phyloP scores from a whole-genome alignment of 2,888 invertebrate species.

The Pimpla rufipes region DNA sequence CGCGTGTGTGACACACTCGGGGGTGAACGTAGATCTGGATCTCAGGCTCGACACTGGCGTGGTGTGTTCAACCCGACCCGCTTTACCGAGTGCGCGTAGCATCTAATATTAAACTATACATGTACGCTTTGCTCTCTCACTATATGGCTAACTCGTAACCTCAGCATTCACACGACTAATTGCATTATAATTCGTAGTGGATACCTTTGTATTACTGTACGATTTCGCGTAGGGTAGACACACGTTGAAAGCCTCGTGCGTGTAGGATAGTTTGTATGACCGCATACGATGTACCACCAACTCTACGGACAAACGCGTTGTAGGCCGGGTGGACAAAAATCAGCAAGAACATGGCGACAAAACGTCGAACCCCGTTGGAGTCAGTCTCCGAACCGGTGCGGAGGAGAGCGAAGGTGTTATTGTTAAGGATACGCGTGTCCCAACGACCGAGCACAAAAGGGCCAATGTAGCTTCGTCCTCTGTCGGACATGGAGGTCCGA shows the following conservation, averaged over 20 bases:
- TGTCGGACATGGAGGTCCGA: slow-evolving; percentile 28
- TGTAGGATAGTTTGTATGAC: slow-evolving; percentile 19
- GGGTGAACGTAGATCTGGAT: slow-evolving; percentile 46
- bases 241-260: neutral
- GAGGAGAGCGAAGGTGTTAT: slow-evolving; percentile 31
- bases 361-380: slow-evolving; percentile 1
- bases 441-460: slow-evolving; percentile 57
- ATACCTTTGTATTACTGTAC: slow-evolving; percentile 13
- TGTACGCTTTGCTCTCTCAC: slow-evolving; percentile 70
- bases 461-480: slow-evolving; percentile 59
- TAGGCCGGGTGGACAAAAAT: too few relatives aligned
- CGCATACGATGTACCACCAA: too few relatives aligned
- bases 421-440: slow-evolving; percentile 47
- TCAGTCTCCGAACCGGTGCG: slow-evolving; percentile 40
- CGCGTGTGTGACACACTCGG: slow-evolving; percentile 33
- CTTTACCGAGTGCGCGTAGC: slow-evolving; percentile 6
- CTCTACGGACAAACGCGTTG: too few relatives aligned
- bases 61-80: slow-evolving; percentile 8
- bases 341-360: neutral
- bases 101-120: neutral
- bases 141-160: slow-evolving; percentile 77
- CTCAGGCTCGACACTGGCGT: slow-evolving; percentile 50
- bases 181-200: slow-evolving; percentile 66
- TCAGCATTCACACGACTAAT: slow-evolving; percentile 79
- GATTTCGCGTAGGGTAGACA: slow-evolving; percentile 30